Evolutionary conservation across 2,888 invertebrate species (phyloP).

Genomic region (Epinotia bilunana): DNA sequence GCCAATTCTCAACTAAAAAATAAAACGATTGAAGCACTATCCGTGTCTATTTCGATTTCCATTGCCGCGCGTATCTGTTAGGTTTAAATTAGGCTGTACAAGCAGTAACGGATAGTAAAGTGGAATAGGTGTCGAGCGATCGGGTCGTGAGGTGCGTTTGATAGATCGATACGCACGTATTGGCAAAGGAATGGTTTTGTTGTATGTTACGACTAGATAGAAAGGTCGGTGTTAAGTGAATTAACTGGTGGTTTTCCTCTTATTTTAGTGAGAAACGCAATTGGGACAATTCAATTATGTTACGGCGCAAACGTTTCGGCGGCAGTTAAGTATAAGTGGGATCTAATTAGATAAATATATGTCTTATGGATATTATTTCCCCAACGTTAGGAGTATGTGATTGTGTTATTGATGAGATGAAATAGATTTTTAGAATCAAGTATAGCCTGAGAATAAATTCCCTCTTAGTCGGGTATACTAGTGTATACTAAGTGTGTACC

Average conservation of each 20-base stretch:
- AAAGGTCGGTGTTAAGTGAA: conserved; percentile 41
- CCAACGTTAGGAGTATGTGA: background rate
- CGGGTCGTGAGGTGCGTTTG: conserved; percentile 50
- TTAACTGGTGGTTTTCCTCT: conserved; percentile 20
- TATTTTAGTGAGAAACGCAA: conserved; percentile 1
- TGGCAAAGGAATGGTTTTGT: conserved; percentile 43
- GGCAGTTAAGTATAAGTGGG: background rate
- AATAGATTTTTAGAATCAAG: too few relatives aligned
- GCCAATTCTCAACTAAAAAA: background rate
- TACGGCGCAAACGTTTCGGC: background rate
- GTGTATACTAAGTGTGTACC: too few relatives aligned
- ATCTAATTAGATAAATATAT: background rate
- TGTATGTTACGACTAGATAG: conserved; percentile 33
- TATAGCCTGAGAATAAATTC: too few relatives aligned
- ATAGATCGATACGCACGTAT: conserved; percentile 64
- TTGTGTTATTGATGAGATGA: background rate
- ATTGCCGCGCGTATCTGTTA: conserved; percentile 6
- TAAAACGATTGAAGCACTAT: background rate
- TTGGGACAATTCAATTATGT: background rate
- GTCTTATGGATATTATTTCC: background rate
- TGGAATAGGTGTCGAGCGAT: conserved; percentile 49
- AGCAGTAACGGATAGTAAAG: conserved; percentile 32
- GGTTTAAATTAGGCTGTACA: background rate
- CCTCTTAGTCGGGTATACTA: too few relatives aligned
- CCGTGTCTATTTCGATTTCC: background rate